These are phyloP conservation scores for Poeciliopsis occidentalis DNA, from an alignment of 2,113 vertebrate genomes.

Conservation along the genomic window DNA sequence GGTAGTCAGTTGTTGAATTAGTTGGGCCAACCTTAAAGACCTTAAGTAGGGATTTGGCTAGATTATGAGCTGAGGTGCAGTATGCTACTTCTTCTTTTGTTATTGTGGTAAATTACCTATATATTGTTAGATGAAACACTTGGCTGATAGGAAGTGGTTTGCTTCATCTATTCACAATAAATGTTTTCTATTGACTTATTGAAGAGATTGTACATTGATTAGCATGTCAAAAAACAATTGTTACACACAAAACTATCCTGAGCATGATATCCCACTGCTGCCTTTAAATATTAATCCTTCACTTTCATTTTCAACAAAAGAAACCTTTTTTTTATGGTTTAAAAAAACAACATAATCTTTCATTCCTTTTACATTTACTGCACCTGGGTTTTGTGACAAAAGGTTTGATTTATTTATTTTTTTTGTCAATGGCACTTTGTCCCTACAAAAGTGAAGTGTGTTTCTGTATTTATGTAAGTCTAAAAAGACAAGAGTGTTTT, in stretches of 20 bases:
- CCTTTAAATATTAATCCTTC: not conserved
- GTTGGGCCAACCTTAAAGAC: not conserved
- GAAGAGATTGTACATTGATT: too few species aligned
- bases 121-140: too few species aligned
- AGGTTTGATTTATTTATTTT: not conserved
- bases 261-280: not conserved
- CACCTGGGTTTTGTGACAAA: not conserved
- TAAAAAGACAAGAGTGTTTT: constrained; percentile 26
- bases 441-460: constrained; percentile 7
- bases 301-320: not conserved
- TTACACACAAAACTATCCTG: not conserved
- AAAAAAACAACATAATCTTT: not conserved
- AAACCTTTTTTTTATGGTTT: not conserved
- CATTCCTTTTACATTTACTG: not conserved
- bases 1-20: not conserved
- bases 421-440: constrained; percentile 16
- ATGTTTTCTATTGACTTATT: too few species aligned
- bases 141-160: too few species aligned
- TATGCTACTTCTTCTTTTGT: too few species aligned
- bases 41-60: too few species aligned
- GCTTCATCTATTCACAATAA: too few species aligned
- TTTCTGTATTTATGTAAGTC: constrained; percentile 23
- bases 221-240: too few species aligned
- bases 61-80: too few species aligned
- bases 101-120: too few species aligned